Evolutionary conservation across 2,888 invertebrate species (phyloP).

Genomic region (Zaprionus bogoriensis): DNA sequence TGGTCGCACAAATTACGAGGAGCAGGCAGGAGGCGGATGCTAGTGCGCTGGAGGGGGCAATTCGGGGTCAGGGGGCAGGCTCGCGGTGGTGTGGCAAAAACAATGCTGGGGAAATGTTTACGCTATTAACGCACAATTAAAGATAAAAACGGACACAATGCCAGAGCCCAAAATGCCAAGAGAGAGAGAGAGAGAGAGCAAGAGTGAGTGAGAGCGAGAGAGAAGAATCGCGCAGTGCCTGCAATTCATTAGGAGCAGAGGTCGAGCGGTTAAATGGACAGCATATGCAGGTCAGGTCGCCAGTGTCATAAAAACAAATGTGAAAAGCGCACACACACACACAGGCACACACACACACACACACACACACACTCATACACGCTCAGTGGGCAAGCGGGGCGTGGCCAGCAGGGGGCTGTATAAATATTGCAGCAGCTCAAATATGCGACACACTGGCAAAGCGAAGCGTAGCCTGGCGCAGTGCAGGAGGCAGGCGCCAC

Average conservation of each 20-base stretch:
- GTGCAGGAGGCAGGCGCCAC: not conserved
- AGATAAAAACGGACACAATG: constrained; percentile 60
- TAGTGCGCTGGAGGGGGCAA: not conserved
- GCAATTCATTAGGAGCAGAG: constrained; percentile 62
- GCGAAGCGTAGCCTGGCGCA: constrained; percentile 1
- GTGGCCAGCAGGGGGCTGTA: constrained; percentile 23
- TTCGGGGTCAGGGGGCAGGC: no score
- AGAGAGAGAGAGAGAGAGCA: constrained; percentile 6
- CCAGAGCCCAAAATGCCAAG: not conserved
- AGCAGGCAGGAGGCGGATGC: not conserved
- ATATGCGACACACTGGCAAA: constrained; percentile 55
- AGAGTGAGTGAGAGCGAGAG: constrained; percentile 36
- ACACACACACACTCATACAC: not conserved
- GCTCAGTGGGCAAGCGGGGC: not conserved
- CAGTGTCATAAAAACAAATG: constrained; percentile 70
- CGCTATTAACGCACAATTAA: constrained; percentile 77
- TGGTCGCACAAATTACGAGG: constrained; percentile 40
- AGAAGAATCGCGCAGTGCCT: constrained; percentile 42
- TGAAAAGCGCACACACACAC: constrained; percentile 32
- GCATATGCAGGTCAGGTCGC: constrained; percentile 62
- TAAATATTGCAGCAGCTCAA: constrained; percentile 68
- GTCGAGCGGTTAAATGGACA: constrained; percentile 24
- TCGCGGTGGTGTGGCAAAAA: constrained; percentile 27
- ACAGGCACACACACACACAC: constrained; percentile 19
- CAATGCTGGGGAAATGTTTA: constrained; percentile 63